phyloP scores from a whole-genome alignment of 1,140 invertebrate species.

The Zaprionus camerounensis region DNA sequence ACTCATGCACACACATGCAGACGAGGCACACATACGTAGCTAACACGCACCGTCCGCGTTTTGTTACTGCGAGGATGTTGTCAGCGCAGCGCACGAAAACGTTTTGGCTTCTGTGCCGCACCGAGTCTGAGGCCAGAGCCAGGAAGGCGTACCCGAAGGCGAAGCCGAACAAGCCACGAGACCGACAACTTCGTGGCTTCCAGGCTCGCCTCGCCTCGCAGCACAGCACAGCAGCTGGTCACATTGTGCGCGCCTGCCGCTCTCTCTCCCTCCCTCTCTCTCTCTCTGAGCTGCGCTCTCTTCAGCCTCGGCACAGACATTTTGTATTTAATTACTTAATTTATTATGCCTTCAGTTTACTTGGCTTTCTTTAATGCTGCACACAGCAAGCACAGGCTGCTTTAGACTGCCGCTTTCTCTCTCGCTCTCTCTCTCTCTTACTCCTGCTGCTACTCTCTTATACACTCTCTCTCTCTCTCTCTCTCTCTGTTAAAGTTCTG shows the following conservation, averaged over 20 bases:
- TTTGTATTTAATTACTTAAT: constrained; percentile 74
- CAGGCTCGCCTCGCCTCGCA: constrained; percentile 12
- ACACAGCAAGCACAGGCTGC: not conserved
- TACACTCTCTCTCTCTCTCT: not conserved
- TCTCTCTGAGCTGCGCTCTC: constrained; percentile 5
- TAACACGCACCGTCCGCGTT: constrained; percentile 73
- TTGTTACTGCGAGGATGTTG: constrained; percentile 79
- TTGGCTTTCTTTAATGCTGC: constrained; percentile 47
- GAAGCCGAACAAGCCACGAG: constrained; percentile 18
- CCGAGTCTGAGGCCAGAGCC: constrained; percentile 17
- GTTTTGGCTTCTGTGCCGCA: constrained; percentile 61
- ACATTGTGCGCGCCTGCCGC: constrained; percentile 10
- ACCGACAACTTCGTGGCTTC: constrained; percentile 24
- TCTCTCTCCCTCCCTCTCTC: not conserved
- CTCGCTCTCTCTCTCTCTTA: too few species aligned
- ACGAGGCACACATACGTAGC: constrained; percentile 2
- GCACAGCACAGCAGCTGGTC: constrained; percentile 19
- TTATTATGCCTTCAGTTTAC: constrained; percentile 55
- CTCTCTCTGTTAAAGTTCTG: constrained; percentile 3
- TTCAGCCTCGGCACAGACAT: constrained; percentile 11
- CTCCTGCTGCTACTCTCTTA: constrained; percentile 1
- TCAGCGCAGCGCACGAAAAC: constrained; percentile 82
- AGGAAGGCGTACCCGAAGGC: constrained; percentile 9
- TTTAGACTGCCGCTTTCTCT: not conserved
- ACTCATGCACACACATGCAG: constrained; percentile 14